These are phyloP conservation scores for Microplitis deprimator DNA, from an alignment of 2,888 invertebrate genomes.

Conservation along the genomic window DNA sequence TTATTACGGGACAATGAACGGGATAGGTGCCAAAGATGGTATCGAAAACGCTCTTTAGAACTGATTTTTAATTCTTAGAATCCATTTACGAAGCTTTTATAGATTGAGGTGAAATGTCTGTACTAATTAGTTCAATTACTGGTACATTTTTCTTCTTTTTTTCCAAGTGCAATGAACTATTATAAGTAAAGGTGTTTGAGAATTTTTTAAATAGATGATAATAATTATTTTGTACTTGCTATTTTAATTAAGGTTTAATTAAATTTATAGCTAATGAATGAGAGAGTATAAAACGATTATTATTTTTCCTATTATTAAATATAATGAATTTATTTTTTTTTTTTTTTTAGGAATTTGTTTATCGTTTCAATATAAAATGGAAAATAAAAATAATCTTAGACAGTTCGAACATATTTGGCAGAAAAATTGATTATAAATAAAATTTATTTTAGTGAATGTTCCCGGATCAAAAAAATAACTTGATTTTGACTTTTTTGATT, in stretches of 20 bases:
- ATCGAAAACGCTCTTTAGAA: slow-evolving; percentile 21
- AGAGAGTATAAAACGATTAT: not conserved
- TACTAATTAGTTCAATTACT: slow-evolving; percentile 13
- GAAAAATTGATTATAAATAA: no score
- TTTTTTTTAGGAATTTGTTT: not conserved
- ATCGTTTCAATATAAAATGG: no score
- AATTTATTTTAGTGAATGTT: no score
- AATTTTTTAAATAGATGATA: not conserved
- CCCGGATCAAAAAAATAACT: no score
- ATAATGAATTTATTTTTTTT: not conserved
- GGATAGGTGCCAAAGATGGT: slow-evolving; percentile 38
- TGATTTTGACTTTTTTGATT: not conserved
- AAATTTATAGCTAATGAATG: not conserved
- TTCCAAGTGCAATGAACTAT: not conserved
- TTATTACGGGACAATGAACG: slow-evolving; percentile 37
- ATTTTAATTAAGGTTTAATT: not conserved
- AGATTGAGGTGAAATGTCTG: not conserved
- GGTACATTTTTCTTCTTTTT: not conserved
- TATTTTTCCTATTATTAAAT: not conserved
- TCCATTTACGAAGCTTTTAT: not conserved
- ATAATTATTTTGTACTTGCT: not conserved
- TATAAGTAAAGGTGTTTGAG: not conserved
- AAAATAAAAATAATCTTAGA: no score
- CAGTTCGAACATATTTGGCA: no score
- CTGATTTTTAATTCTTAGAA: slow-evolving; percentile 24